Evolutionary conservation across 2,113 vertebrate species (phyloP), one percentile per base, ranked within the genome.

Genomic region (Azemiops feae): DNA sequence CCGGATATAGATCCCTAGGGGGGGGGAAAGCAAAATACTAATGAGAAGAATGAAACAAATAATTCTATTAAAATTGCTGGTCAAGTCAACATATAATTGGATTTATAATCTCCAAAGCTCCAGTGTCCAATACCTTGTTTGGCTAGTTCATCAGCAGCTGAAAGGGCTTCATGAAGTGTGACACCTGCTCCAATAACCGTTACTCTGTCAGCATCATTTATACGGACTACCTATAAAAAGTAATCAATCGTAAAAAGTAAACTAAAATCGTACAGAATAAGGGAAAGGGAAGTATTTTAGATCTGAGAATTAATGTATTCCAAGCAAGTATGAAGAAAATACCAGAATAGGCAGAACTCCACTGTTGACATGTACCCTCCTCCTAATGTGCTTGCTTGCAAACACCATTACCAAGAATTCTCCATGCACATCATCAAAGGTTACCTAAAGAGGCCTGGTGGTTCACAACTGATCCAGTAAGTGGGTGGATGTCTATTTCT

Each of bases 171-270:
- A 2, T 98, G 98, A n/a, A 98, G 95, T 3, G 98, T 99, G 3
- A 99, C 94, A 9, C 98, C 98, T 93, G 98, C 98, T 64, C 98
- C 98, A 92, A 99, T 97, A 69, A 99, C 98, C 0, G 98, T 98
- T 92, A 98, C 97, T 54, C 96, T 89, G 94, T 99, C 98, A 3
- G 58, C 96, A 88, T 95, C 95, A 43, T 97, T 98, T 94, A 98
- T 95, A 18, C 97, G 97, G 85, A 99, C 97, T 88, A 99, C 97
- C 99, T 99, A 92, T 23, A 16, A 34, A 50, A 92, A 60, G 81
- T 5, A 55, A 9, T 55, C 3, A 88, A 58, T 5, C 47, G 0
- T 50, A 50, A 50, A 50, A 50, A 50, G 8, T 12, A 74, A 55
- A 43, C 4, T 57, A 53, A 22, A 22, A 53, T 16, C 11, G 8